Conservation (phyloP, 2,113 vertebrate genomes). For the Hydropotes inermis region DNA sequence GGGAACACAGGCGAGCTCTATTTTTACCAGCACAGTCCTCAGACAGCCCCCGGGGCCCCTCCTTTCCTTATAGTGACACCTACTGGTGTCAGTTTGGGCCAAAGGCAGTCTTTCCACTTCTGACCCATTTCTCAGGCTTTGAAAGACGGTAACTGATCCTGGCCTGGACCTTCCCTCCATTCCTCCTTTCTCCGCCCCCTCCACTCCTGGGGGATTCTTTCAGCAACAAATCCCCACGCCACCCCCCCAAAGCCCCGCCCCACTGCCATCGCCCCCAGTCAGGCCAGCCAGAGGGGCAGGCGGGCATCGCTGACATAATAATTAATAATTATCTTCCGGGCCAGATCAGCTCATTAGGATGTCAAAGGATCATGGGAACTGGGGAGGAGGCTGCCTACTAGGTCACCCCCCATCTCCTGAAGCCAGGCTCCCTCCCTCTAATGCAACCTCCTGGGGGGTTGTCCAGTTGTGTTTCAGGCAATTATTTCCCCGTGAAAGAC, state of each 20-base stretch:
- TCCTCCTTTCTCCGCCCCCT: background rate
- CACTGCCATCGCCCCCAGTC: background rate
- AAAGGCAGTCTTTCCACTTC: background rate
- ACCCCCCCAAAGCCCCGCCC: background rate
- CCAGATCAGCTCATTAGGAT: slow-evolving; percentile 18
- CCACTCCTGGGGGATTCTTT: background rate
- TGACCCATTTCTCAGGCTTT: slow-evolving; percentile 65
- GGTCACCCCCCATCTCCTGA: background rate
- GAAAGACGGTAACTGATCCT: background rate
- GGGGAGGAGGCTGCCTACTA: background rate
- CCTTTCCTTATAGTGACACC: slow-evolving; percentile 59
- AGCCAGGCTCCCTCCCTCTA: slow-evolving; percentile 1
- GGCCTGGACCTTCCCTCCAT: background rate
- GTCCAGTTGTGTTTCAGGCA: slow-evolving; percentile 49
- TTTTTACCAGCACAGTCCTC: background rate
- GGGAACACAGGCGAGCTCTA: background rate
- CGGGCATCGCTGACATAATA: background rate
- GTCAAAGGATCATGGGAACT: slow-evolving; percentile 42
- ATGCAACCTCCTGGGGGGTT: background rate
- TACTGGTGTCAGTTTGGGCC: slow-evolving; percentile 37
- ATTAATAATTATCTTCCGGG: slow-evolving; percentile 21
- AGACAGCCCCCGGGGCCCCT: slow-evolving; percentile 11
- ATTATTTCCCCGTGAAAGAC: slow-evolving; percentile 50
- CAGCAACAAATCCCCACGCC: background rate
- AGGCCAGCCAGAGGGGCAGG: background rate